A percentile compares a stretch with the other conserved stretches of the same genome.
Evolutionary conservation across 2,113 vertebrate genomes (phyloP).

Genomic region (Zosterops hypoxanthus): DNA sequence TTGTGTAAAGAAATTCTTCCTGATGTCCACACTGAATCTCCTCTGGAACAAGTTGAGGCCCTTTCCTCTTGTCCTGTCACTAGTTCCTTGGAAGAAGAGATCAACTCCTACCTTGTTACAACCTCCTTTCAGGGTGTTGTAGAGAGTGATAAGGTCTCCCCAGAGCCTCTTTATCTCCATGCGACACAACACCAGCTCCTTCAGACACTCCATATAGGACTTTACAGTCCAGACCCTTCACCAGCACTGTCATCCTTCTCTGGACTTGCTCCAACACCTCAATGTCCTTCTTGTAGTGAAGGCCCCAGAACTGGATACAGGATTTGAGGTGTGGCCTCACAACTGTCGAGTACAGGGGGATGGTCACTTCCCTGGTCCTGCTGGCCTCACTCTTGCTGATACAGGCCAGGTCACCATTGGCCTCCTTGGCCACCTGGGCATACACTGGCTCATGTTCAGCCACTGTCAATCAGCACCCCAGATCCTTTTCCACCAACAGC

Average conservation of each 20-base stretch:
- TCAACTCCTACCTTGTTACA: too few species aligned
- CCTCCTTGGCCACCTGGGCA: background rate
- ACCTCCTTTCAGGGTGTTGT: background rate
- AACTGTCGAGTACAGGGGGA: background rate
- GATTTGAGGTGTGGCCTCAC: background rate
- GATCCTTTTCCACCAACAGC: background rate
- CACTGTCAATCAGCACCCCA: background rate
- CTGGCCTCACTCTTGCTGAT: rapidly evolving
- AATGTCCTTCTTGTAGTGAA: background rate
- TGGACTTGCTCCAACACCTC: background rate
- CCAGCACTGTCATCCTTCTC: background rate
- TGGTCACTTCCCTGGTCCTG: rapidly evolving
- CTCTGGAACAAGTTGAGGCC: background rate
- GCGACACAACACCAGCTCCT: background rate
- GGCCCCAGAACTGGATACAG: background rate
- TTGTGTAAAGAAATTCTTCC: background rate
- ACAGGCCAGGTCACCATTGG: background rate
- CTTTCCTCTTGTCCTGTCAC: background rate
- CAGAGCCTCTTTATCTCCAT: background rate
- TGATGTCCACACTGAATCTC: background rate
- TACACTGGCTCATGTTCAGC: background rate
- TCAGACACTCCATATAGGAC: rapidly evolving
- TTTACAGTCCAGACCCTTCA: background rate
- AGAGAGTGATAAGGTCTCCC: background rate
- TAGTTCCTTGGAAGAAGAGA: background rate